Conservation (phyloP, 2,113 vertebrate species). For the Pavo muticus region DNA sequence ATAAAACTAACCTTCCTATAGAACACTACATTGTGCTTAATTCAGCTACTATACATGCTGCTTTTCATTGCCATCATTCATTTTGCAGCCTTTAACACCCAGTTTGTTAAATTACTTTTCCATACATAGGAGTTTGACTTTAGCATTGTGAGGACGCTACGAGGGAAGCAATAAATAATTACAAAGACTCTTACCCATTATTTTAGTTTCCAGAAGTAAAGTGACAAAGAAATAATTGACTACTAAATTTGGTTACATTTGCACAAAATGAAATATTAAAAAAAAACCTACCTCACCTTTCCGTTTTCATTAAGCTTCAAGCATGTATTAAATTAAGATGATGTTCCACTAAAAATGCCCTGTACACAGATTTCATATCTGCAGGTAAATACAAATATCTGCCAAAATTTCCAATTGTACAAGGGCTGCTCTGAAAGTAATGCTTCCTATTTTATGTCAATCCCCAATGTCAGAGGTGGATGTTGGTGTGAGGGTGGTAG, state of each 20-base stretch:
- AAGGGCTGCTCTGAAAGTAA: no score
- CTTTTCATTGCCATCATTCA: background rate
- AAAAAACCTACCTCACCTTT: no score
- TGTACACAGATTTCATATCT: background rate
- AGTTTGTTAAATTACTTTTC: background rate
- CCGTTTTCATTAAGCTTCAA: background rate
- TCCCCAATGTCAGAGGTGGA: no score
- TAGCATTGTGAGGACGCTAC: background rate
- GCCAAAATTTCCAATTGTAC: background rate
- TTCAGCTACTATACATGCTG: slow-evolving; percentile 10
- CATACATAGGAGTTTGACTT: background rate
- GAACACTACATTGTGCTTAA: slow-evolving; percentile 38
- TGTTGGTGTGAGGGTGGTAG: no score
- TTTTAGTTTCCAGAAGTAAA: background rate
- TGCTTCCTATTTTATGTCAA: no score
- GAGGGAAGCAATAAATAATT: background rate
- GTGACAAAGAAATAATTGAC: background rate
- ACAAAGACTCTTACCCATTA: background rate
- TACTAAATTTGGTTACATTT: background rate
- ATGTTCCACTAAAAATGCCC: slow-evolving; percentile 9
- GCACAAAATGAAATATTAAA: background rate
- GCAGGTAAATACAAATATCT: background rate
- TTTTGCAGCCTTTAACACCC: background rate
- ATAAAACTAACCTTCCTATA: slow-evolving; percentile 30
- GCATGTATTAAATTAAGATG: slow-evolving; percentile 26